These are phyloP conservation scores for Lasiurus cinereus DNA, from an alignment of 2,113 vertebrate genomes.

Conservation along the genomic window DNA sequence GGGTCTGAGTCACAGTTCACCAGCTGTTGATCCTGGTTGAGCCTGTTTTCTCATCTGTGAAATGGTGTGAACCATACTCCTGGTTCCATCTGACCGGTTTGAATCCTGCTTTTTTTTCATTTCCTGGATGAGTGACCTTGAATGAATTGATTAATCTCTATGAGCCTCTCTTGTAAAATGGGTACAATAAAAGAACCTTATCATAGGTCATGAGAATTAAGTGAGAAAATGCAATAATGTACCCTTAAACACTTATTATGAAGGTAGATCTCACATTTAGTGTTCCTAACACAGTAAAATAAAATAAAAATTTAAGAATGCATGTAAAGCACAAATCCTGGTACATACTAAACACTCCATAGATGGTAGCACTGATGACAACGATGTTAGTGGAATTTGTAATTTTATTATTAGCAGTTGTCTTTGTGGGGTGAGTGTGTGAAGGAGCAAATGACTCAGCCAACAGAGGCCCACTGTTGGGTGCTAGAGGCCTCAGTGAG, in stretches of 20 bases:
- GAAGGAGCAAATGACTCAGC: constrained; percentile 39
- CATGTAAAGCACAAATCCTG: background rate
- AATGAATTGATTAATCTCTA: background rate
- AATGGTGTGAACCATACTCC: background rate
- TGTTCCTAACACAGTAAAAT: constrained; percentile 9
- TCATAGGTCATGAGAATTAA: background rate
- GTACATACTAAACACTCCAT: background rate
- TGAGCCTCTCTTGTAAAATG: constrained; percentile 20
- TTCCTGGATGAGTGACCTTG: constrained; percentile 26
- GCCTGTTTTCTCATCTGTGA: constrained; percentile 44
- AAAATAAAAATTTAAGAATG: background rate
- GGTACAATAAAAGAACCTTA: background rate
- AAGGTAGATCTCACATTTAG: background rate
- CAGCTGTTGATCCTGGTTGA: background rate
- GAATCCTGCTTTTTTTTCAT: constrained; percentile 8
- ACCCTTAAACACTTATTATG: background rate
- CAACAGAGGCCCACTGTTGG: background rate
- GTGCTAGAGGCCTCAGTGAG: background rate
- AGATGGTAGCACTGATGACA: background rate
- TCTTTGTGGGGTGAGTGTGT: background rate
- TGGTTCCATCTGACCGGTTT: background rate
- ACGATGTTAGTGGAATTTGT: background rate
- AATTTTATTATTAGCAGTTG: constrained; percentile 8
- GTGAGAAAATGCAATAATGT: background rate
- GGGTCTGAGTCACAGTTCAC: background rate